phyloP scores from a whole-genome alignment of 2,113 vertebrate genomes.

The Lathamus discolor region DNA sequence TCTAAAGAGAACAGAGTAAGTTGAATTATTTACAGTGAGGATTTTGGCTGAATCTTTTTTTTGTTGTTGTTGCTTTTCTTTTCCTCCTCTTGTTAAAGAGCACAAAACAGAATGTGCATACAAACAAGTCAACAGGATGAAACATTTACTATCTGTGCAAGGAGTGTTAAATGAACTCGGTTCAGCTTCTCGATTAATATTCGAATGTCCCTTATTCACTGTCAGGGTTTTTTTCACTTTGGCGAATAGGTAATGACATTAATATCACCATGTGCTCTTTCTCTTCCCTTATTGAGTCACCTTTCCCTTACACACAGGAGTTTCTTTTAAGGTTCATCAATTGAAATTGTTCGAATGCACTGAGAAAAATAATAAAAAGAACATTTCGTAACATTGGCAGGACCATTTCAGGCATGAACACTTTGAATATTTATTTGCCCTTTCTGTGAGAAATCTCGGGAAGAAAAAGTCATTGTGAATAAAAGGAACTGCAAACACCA shows the following conservation, averaged over 20 bases:
- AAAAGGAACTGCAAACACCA: constrained; percentile 52
- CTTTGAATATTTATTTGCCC: constrained; percentile 45
- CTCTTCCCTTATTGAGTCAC: not conserved
- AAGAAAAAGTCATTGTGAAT: not conserved
- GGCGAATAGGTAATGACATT: not conserved
- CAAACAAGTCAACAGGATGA: not conserved
- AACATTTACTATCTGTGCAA: not conserved
- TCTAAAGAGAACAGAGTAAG: not conserved
- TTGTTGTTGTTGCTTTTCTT: rapidly evolving
- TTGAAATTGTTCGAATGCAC: not conserved
- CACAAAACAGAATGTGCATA: not conserved
- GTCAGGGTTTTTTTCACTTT: not conserved
- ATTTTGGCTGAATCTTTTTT: not conserved
- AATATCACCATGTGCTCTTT: not conserved
- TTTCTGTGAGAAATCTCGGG: constrained; percentile 21
- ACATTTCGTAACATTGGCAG: not conserved
- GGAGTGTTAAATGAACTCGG: not conserved
- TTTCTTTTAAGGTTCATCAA: not conserved
- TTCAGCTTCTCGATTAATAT: not conserved
- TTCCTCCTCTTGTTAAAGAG: not conserved
- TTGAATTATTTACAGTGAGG: not conserved
- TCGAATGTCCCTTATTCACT: not conserved
- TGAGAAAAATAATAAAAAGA: not conserved
- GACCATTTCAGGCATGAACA: not conserved
- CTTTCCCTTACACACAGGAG: not conserved